Base-by-base conservation (phyloP, 1,140 invertebrate genomes). In the Hermetia illucens region DNA sequence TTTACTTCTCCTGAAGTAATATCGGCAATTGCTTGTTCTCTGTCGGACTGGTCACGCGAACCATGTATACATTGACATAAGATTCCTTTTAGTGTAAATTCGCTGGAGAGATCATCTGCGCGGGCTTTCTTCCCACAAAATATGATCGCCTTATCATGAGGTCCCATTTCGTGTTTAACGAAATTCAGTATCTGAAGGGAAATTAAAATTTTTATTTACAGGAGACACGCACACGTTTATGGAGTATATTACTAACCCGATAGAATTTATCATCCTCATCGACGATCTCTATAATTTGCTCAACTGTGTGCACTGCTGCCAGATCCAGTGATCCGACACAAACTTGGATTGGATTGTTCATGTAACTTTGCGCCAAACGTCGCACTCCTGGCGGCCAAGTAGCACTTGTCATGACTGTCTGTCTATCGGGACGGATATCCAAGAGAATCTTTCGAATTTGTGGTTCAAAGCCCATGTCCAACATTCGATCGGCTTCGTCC, bases 381-480 rank as follows among this genome's bases (percentile, higher is more conserved):
- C 84, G 69, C 3, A 95, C 87, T 32, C 75, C 82, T 21, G 65
- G 50, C 3, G 89, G 89, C 89, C 89, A 94, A 0, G 89, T 95
- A 12, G 90, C 89, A 12, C 67, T 72, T 0, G 84, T 89, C 84
- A 91, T 88, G 0, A 89, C 72, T 18, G 82, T 85, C 55, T 89
- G 85, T 34, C 83, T 61, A 53, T 88, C 82, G 20, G 80, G 79
- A 38, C 77, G 68, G 9, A 85, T 74, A 55, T 85, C 78, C 16
- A 85, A 51, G 36, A 92, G 53, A 34, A 82, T 75, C 45, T 84
- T 85, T 22, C 79, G 69, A 37, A 93, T 91, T 51, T 91, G 85
- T 52, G 82, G 82, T 53, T 88, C 84, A 58, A 89, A 88, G 8
- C 83, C 84, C 77, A 88, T 79, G 47, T 88, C 82, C 36, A 59